Percentiles rank a stretch among this genome's conserved stretches.
Conservation (phyloP, 2,888 invertebrate species). For the Boloria euphrosyne region DNA sequence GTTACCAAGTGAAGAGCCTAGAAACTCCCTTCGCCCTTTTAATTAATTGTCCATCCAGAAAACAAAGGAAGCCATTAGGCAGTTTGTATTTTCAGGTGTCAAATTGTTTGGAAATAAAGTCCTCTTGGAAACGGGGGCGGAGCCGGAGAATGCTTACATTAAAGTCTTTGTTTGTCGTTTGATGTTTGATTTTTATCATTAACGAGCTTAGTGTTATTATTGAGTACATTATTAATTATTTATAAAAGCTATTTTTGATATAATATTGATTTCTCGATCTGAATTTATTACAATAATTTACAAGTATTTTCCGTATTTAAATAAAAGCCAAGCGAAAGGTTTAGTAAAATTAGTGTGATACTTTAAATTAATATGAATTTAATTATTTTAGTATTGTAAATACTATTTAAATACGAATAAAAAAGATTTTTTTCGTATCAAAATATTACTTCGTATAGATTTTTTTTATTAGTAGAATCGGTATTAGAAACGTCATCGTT, state of each 20-base stretch:
- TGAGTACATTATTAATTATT: neutral
- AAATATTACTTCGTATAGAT: too few relatives aligned
- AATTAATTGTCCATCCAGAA: constrained; percentile 30
- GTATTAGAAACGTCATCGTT: too few relatives aligned
- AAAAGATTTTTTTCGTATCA: too few relatives aligned
- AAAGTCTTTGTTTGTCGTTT: constrained; percentile 25
- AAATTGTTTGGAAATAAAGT: constrained; percentile 37
- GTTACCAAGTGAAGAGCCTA: neutral
- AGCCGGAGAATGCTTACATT: constrained; percentile 24
- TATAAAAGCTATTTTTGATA: too few relatives aligned
- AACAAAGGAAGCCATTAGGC: constrained; percentile 36
- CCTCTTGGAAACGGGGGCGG: constrained; percentile 26
- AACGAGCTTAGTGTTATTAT: constrained; percentile 5
- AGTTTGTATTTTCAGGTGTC: constrained; percentile 35
- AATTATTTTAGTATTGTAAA: neutral
- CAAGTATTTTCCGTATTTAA: too few relatives aligned
- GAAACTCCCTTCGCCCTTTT: constrained; percentile 11
- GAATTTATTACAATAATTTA: too few relatives aligned
- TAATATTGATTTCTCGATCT: too few relatives aligned
- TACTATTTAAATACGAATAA: neutral
- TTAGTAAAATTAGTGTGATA: too few relatives aligned
- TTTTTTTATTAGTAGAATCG: too few relatives aligned
- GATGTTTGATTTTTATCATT: constrained; percentile 22
- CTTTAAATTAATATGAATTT: too few relatives aligned
- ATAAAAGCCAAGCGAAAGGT: too few relatives aligned